Percentiles rank a stretch among this genome's conserved stretches.
Conservation (phyloP, 2,888 invertebrate species). For the Drosophila yooni region DNA sequence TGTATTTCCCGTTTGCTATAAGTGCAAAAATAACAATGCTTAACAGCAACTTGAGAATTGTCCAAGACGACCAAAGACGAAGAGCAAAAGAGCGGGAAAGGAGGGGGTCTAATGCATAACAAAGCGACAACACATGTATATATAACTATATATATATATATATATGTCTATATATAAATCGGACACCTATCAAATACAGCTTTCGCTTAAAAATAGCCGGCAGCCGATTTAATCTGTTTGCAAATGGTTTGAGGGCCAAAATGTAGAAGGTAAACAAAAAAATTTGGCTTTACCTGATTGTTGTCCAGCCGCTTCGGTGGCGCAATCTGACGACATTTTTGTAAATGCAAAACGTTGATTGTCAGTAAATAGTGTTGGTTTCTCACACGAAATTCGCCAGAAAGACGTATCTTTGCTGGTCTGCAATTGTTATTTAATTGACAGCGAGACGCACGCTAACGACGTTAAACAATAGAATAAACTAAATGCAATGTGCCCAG, state of each 20-base stretch:
- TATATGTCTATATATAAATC: background rate
- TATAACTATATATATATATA: background rate
- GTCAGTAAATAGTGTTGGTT: conserved; percentile 28
- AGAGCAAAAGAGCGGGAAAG: background rate
- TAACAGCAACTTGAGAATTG: conserved; percentile 27
- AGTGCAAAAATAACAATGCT: conserved; percentile 27
- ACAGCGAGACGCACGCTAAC: conserved; percentile 25
- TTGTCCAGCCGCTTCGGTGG: conserved; percentile 47
- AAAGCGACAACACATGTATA: background rate
- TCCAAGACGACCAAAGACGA: conserved; percentile 22
- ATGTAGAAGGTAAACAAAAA: conserved; percentile 41
- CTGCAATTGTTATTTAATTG: conserved; percentile 39
- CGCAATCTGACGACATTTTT: conserved; percentile 65
- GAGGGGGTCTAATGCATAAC: conserved; percentile 1
- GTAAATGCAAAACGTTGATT: conserved; percentile 51
- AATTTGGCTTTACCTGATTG: conserved; percentile 37
- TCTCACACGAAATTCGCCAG: conserved; percentile 35
- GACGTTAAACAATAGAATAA: conserved; percentile 43
- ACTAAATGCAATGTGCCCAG: conserved; percentile 42
- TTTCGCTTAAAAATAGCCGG: conserved; percentile 28
- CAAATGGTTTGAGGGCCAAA: conserved; percentile 3
- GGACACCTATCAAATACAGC: conserved; percentile 11
- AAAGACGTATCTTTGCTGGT: conserved; percentile 17
- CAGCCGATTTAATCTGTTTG: conserved; percentile 6
- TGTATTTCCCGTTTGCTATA: conserved; percentile 13